Evolutionary conservation across 2,888 invertebrate species (phyloP).

Genomic region (Micoletzkya japonica): DNA sequence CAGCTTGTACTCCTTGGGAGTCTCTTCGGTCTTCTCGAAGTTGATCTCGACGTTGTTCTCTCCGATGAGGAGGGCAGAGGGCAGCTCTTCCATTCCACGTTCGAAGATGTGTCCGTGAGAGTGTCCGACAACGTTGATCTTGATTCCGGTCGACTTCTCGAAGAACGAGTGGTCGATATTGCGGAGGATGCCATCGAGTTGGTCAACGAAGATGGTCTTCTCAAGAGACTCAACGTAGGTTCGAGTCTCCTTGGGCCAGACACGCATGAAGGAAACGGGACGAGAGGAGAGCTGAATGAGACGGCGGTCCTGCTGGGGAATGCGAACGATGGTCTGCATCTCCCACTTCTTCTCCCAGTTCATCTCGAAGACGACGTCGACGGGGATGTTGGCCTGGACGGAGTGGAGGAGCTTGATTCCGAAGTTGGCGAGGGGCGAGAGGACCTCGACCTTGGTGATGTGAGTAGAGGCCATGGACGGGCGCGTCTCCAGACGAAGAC

Average conservation of each 20-base stretch:
- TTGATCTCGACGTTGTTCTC: constrained; percentile 46
- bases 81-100: not conserved
- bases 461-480: constrained; percentile 32
- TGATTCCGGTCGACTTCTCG: constrained; percentile 35
- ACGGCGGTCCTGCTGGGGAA: constrained; percentile 35
- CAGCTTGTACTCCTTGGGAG: constrained; percentile 9
- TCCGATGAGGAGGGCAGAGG: constrained; percentile 32
- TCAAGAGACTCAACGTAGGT: constrained; percentile 48
- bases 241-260: constrained; percentile 38
- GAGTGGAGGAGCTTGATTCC: constrained; percentile 50
- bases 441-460: constrained; percentile 37
- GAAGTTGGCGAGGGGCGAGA: constrained; percentile 43
- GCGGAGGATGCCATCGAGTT: constrained; percentile 33
- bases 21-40: constrained; percentile 30
- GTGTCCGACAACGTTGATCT: constrained; percentile 39
- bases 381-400: constrained; percentile 43
- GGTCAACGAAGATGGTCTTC: constrained; percentile 44
- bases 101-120: constrained; percentile 36
- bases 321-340: constrained; percentile 33
- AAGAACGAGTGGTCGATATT: constrained; percentile 32
- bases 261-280: constrained; percentile 48
- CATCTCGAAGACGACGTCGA: constrained; percentile 37
- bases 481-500: constrained; percentile 28
- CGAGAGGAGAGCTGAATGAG: constrained; percentile 44
- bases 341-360: constrained; percentile 31